Percentiles rank a stretch among this genome's conserved stretches.
Evolutionary conservation across 2,797 vertebrate species (phyloP).

Genomic region (Salarias fasciatus): DNA sequence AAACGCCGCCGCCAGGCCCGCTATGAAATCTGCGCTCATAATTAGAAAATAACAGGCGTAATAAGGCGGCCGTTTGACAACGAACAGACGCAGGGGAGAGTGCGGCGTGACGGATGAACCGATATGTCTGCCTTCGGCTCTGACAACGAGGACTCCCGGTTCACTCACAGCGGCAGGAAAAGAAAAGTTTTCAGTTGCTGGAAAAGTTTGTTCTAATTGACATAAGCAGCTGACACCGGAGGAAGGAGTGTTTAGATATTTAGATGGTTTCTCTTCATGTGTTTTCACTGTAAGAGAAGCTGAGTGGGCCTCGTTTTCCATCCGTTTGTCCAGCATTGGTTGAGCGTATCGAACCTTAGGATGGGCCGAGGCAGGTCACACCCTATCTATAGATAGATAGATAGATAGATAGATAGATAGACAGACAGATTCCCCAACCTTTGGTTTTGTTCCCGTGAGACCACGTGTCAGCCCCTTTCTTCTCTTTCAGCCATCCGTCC

Average conservation of each 20-base stretch:
- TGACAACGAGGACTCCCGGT: slow-evolving; percentile 31
- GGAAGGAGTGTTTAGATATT: too few species aligned
- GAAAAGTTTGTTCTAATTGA: too few species aligned
- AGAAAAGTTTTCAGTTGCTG: too few species aligned
- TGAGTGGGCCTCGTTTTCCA: too few species aligned
- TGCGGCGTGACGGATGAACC: slow-evolving; percentile 45
- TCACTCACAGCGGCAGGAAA: slow-evolving; percentile 6
- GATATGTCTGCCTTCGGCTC: slow-evolving; percentile 42
- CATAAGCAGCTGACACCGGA: too few species aligned
- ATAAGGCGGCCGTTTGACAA: slow-evolving; percentile 61
- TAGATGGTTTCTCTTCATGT: too few species aligned
- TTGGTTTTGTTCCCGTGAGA: slow-evolving; percentile 36
- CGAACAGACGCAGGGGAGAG: slow-evolving; percentile 54
- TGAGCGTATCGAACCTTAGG: too few species aligned
- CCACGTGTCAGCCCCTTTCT: slow-evolving; percentile 22
- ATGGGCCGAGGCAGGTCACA: too few species aligned
- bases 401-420: slow-evolving; percentile 25
- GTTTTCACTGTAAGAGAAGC: too few species aligned
- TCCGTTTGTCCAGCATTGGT: too few species aligned
- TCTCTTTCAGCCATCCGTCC: slow-evolving; percentile 46
- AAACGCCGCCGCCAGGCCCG: slow-evolving; percentile 58
- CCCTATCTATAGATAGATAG: slow-evolving; percentile 1
- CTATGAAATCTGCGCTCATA: slow-evolving; percentile 64
- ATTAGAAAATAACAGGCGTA: slow-evolving; percentile 68
- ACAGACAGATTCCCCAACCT: slow-evolving; percentile 3